Base-by-base conservation (phyloP, 1,140 invertebrate genomes). In the Dendrolimus kikuchii region DNA sequence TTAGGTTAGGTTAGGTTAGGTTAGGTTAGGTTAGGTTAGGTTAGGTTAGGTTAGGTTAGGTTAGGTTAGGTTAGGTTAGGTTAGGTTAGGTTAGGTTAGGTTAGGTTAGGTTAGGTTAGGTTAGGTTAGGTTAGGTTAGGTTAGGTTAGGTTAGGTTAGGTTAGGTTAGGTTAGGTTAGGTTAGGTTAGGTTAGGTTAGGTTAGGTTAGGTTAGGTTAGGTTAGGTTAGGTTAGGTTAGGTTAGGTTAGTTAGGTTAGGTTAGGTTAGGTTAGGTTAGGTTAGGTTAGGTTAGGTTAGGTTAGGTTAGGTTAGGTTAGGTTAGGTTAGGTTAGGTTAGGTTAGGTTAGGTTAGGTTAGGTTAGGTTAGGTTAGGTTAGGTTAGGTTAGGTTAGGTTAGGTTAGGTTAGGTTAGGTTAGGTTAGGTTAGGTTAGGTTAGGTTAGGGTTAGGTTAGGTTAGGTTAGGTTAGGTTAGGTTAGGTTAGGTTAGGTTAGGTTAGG, bases 301-400 rank as follows among this genome's bases (percentile, higher is more conserved):
- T 61, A 58, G 63, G 51, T 57, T 56, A 53, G 55, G 55, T 59
- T 62, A 66, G 59, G 63, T 62, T 66, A 59, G 63, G 63, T 66
- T 62, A 66, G 63, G 63, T 62, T 66, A 62, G 63, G 63, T 66
- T 66, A 66, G 63, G 63, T 62, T 66, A 66, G 62, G 62, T 61
- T 66, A 66, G 63, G 63, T 66, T 62, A 62, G 63, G 63, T 66
- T 66, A 62, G 59, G 63, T 62, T 66, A 59, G 57, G 63, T 62
- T 66, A 59, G 57, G 63, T 59, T 66, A 59, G 57, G 63, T 59
- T 62, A 59, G 56, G 59, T 62, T 66, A 62, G 49, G 55, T 48
- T 55, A 49, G 47, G 53, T 49, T 55, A 49, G 47, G 53, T 49
- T 55, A 49, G 46, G 53, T 55, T 49, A 55, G 47, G 53, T 49